Evolutionary conservation across 1,140 invertebrate genomes (phyloP).

Genomic region (Zaprionus nigranus): DNA sequence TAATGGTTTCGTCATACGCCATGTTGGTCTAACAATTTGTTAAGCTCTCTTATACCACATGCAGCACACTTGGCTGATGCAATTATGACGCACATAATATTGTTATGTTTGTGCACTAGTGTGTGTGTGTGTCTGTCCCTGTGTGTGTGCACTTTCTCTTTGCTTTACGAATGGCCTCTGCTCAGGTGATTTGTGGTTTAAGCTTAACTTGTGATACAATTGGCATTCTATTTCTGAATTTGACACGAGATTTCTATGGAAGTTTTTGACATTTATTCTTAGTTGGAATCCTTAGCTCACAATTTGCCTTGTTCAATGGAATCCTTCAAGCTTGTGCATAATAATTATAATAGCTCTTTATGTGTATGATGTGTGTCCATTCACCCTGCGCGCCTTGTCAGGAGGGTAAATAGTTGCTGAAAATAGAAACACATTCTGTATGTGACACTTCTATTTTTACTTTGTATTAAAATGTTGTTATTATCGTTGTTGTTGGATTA

Average conservation of each 20-base stretch:
- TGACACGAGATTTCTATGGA: background rate
- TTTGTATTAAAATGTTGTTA: slow-evolving; percentile 7
- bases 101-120: slow-evolving; percentile 16
- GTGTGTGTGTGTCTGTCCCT: background rate
- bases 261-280: background rate
- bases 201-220: background rate
- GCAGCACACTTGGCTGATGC: slow-evolving; percentile 35
- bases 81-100: slow-evolving; percentile 33
- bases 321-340: background rate
- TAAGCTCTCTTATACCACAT: slow-evolving; percentile 42
- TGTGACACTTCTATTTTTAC: slow-evolving; percentile 43
- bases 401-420: background rate
- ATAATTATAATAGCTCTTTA: slow-evolving; percentile 22
- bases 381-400: background rate
- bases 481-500: slow-evolving; percentile 14
- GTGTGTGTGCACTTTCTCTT: slow-evolving; percentile 18
- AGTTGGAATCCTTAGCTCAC: background rate
- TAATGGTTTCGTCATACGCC: slow-evolving; percentile 64
- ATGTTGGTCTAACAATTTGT: slow-evolving; percentile 33
- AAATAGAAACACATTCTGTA: slow-evolving; percentile 35
- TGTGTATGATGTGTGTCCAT: background rate
- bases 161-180: background rate
- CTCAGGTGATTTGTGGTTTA: background rate
- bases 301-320: slow-evolving; percentile 30
- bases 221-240: background rate